Evolutionary conservation across 1,140 invertebrate genomes (phyloP), one percentile per base, ranked within the genome.

Genomic region (Bacillus rossius): DNA sequence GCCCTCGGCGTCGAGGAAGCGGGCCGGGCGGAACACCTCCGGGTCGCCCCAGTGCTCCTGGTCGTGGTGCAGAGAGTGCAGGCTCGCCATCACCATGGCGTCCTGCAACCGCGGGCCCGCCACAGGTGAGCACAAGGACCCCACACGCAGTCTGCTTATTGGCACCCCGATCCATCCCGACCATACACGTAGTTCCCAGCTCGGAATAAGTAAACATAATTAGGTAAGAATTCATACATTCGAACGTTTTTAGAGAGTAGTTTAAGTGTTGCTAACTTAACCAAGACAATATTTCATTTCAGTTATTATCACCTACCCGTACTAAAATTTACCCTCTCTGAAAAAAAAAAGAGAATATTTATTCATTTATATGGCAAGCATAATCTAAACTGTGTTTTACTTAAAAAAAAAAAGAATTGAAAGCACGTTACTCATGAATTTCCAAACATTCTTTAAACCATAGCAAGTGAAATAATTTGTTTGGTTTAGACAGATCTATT

Each of bases 21-120:
- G 68, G 61, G 82, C 79, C 1, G 83, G 83, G 38, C 77, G 60
- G 63, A 84, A 85, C 4, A 69, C 62, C 26, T 82, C 73, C 0
- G 89, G 87, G 64, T 88, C 80, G 5, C 81, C 79, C 88, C 88
- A 92, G 61, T 82, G 74, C 2, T 69, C 64, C 41, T 73, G 62
- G 63, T 91, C 86, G 64, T 86, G 84, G 64, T 89, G 83, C 1
- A 85, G 73, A 19, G 84, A 82, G 71, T 85, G 81, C 17, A 86
- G 70, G 63, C 86, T 85, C 0, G 85, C 73, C 49, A 92, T 71
- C 14, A 92, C 66, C 26, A 82, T 77, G 0, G 87, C 84, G n/a
- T 81, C 80, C 82, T 86, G 60, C 59, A 74, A 67, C 37, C 54
- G 53, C n/a, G n/a, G n/a, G n/a, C n/a, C n/a, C n/a, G n/a, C n/a